Evolutionary conservation across 2,888 invertebrate genomes (phyloP), one percentile per base, ranked within the genome.

Genomic region (Orgyia antiqua): DNA sequence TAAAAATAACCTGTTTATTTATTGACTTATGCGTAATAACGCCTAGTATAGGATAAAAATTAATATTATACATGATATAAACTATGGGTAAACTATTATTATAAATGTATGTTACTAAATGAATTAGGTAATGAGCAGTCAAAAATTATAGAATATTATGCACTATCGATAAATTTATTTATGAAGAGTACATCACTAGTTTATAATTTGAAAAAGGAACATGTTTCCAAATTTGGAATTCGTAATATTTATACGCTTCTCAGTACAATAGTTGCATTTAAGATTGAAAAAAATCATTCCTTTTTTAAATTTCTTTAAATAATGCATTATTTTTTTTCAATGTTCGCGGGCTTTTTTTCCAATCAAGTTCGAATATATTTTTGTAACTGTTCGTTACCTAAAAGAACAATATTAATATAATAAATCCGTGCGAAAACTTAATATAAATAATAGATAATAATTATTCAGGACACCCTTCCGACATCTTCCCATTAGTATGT

Each of bases 11-110:
- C 11, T 33, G 37, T 36, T 40, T 61, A 55, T 60, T 60, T 61
- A 59, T 59, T 56, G 54, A 50, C 42, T 49, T 42, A 39, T 43
- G 51, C 54, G 54, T 53, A 43, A 40, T 12, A 42, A 36, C 54
- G 44, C 43, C 33, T 48, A 55, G 44, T 24, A 34, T 56, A 54
- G 33, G 39, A 25, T 40, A 30, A 39, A 19, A 18, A 24, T 24
- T 24, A 24, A 42, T 43, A 44, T 28, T 43, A 42, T 37, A 50
- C 32, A 43, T 41, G 29, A 36, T 50, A 53, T 43, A 2, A 23
- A 40, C 35, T 56, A 46, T 52, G 40, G 36, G 39, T 54, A 40
- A 47, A 54, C 31, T 39, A 39, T 29, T 39, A 42, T n/a, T 28
- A 33, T 33, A 40, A 39, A 29, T 39, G 39, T 44, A 41, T 38